A percentile compares a stretch with the other conserved stretches of the same genome.
These are phyloP conservation scores for Cherax destructor DNA, from an alignment of 1,140 invertebrate species.

Conservation along the genomic window DNA sequence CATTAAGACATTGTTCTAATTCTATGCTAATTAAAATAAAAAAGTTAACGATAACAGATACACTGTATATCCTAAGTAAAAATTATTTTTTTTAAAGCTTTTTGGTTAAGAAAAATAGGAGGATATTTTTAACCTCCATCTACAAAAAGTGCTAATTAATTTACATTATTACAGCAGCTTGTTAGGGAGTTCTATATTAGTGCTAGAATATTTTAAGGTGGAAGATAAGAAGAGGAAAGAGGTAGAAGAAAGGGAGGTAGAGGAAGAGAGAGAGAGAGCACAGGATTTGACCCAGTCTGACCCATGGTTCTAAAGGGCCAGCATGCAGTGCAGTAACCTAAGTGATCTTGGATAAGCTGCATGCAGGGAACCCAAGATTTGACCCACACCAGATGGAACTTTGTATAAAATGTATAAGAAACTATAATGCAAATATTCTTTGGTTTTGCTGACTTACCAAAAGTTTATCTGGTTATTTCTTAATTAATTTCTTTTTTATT, in stretches of 20 bases:
- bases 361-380: constrained; percentile 51
- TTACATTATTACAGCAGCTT: not conserved
- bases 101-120: not conserved
- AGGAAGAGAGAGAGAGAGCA: constrained; percentile 17
- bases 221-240: too few relatives aligned
- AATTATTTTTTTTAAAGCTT: not conserved
- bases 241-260: not conserved
- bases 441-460: not conserved
- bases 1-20: not conserved
- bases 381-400: constrained; percentile 36
- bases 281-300: constrained; percentile 25
- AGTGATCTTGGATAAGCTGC: constrained; percentile 33
- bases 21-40: not conserved
- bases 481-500: not conserved
- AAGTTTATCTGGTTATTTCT: not conserved
- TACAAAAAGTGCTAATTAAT: not conserved
- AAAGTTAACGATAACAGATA: not conserved
- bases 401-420: not conserved
- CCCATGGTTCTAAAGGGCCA: constrained; percentile 20
- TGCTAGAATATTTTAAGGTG: too few relatives aligned
- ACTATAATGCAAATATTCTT: not conserved
- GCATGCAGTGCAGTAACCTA: constrained; percentile 44
- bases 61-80: not conserved
- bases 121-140: not conserved
- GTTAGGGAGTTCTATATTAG: not conserved